Evolutionary conservation across 2,888 invertebrate genomes (phyloP), one percentile per base, ranked within the genome.

Genomic region (Cerceris rybyensis): DNA sequence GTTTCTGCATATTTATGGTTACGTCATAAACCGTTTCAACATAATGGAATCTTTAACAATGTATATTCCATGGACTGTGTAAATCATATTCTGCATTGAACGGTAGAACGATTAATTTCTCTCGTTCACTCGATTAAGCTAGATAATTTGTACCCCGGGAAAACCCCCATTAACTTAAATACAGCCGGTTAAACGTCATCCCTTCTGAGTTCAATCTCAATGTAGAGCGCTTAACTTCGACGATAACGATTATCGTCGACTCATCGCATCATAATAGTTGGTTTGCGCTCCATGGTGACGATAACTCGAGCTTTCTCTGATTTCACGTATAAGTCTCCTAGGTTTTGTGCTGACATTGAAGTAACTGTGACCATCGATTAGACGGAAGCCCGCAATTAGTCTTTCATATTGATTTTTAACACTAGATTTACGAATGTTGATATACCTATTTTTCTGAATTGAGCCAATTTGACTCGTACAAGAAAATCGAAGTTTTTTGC

Each of bases 191-290:
- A 76, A 78, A 85, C 61, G 76, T 78, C 83, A 70, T 67, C 72
- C 72, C 58, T 70, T 61, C 71, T 58, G 41, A 69, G 76, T 75
- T 78, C 75, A 73, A 77, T 78, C 80, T 82, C 75, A 77, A 82
- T 82, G 81, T 70, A 63, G 83, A 65, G 73, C 75, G 77, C 82
- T 85, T 80, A 84, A 84, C 80, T 86, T 77, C 73, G 71, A 74
- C 80, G 82, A 86, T 86, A 86, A 85, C 84, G 84, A 85, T 84
- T 85, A 85, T 85, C 82, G 86, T 72, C 82, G 80, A 84, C 84
- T 86, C 85, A 84, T 85, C 86, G 82, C 78, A 55, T 74, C 82
- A 84, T 85, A 85, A 84, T 80, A 74, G 77, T 67, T 67, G 75
- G 78, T 84, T 75, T 76, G 80, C 75, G 70, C 73, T 78, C 60